A percentile compares a stretch with the other conserved stretches of the same genome.
Evolutionary conservation across 2,888 invertebrate species (phyloP).

Genomic region (Theretra japonica): DNA sequence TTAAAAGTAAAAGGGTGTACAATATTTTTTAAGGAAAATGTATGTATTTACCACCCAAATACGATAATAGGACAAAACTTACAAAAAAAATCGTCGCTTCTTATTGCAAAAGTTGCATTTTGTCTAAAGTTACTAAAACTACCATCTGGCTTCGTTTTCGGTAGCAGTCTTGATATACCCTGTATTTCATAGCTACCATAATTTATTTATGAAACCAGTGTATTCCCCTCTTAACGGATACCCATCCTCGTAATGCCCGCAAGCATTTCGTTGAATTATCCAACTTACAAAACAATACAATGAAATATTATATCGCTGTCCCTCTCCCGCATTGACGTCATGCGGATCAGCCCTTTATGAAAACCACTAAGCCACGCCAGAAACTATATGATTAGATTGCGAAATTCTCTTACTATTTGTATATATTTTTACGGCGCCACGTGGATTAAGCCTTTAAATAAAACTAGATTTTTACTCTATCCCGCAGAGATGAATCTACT

Average conservation of each 20-base stretch:
- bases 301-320: slow-evolving; percentile 2
- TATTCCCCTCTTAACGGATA: not conserved
- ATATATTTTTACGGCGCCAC: not conserved
- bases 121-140: too few species aligned
- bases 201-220: not conserved
- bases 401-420: not conserved
- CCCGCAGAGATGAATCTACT: too few species aligned
- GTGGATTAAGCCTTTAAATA: not conserved
- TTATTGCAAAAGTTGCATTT: too few species aligned
- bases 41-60: too few species aligned
- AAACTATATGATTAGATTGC: not conserved
- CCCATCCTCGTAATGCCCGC: not conserved
- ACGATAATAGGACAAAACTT: too few species aligned
- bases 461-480: too few species aligned
- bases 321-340: slow-evolving; percentile 19
- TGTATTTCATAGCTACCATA: too few species aligned
- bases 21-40: too few species aligned
- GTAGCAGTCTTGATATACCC: too few species aligned
- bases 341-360: not conserved
- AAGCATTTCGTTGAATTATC: not conserved
- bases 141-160: too few species aligned
- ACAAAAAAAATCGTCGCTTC: too few species aligned
- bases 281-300: slow-evolving; percentile 12
- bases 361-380: not conserved
- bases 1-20: too few species aligned